Base-by-base conservation (phyloP, 1,140 invertebrate species). In the Papilio dardanus region DNA sequence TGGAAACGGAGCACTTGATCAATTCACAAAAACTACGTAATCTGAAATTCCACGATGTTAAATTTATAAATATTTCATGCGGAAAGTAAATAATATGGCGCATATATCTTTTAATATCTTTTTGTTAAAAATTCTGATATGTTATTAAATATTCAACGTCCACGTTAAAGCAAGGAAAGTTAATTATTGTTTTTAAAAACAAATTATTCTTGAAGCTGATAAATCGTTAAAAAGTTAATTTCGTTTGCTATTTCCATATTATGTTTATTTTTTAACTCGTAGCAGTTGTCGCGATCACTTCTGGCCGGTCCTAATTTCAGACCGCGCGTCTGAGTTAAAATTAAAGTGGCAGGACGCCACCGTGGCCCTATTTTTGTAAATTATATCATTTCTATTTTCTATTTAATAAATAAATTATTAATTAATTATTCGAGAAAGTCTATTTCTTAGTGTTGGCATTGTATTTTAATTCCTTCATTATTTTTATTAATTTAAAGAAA, bases 261-360 rank as follows among this genome's bases (percentile, higher is more conserved):
- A 24, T 58, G 21, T 14, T 28, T 28, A 28, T 62, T 62, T 62
- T 62, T 62, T 62, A 30, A 54, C 10, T 21, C 54, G 54, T 16
- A 14, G 21, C 54, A 28, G 54, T 62, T 62, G 21, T 62, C 54
- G 54, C 24, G 21, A 62, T 62, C 54, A 28, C 24, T 62, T 62
- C 54, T 62, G 24, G 54, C 54, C 54, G 30, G 54, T 62, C 24
- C 12, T 30, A 30, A 62, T 28, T 62, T 12, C 54, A 62, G 54
- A 24, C 28, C 54, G 24, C 24, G 54, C 16, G n/a, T 19, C 46
- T n/a, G 54, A 30, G 54, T 62, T 62, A 62, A 62, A 30, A 62
- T 62, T 28, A 62, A 62, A 62, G 54, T 62, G 54, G 54, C 54
- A 30, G 54, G 30, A 62, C 24, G 54, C 54, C 54, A 28, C 21